Base-by-base conservation (phyloP, 1,140 invertebrate species). In the Micrasema minimum region DNA sequence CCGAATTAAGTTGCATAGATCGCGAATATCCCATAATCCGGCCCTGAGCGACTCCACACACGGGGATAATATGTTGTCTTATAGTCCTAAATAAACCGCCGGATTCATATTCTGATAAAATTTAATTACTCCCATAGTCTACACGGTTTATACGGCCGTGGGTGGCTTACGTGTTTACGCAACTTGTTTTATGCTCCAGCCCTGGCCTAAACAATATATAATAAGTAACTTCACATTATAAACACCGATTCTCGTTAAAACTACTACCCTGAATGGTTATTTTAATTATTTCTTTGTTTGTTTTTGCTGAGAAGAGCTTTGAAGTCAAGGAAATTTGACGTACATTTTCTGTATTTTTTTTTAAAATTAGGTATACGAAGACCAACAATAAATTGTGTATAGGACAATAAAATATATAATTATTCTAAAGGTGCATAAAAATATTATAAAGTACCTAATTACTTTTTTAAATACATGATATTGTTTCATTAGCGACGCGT, bases 61-160 rank as follows among this genome's bases (percentile, higher is more conserved):
- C 26, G 23, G 51, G 26, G 51, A 55, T 66, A 55, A 67, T 55
- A 67, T 67, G 66, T 67, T 55, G 50, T 67, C 66, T 67, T 67
- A 41, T 55, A 67, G 66, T 57, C 66, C 66, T 67, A 59, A 61
- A 38, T 46, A 69, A 69, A 69, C 66, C 10, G 66, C 38, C 35
- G 55, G 26, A 59, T 69, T 69, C 66, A 69, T 69, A 69, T 69
- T 69, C 51, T 69, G 66, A 69, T 69, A 59, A 69, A 69, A 69
- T 69, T 69, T 69, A 69, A 69, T 69, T 69, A 69, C 66, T 37
- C 18, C 16, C 66, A 61, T 46, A 69, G 66, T 50, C 53, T 46
- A 69, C 66, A 69, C 55, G 35, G 41, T 59, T 59, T n/a, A n/a
- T n/a, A n/a, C 46, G 38, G 59, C 46, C 51, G 53, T 48, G 31